These are phyloP conservation scores for Dione juno DNA, from an alignment of 2,888 invertebrate species.

Conservation along the genomic window DNA sequence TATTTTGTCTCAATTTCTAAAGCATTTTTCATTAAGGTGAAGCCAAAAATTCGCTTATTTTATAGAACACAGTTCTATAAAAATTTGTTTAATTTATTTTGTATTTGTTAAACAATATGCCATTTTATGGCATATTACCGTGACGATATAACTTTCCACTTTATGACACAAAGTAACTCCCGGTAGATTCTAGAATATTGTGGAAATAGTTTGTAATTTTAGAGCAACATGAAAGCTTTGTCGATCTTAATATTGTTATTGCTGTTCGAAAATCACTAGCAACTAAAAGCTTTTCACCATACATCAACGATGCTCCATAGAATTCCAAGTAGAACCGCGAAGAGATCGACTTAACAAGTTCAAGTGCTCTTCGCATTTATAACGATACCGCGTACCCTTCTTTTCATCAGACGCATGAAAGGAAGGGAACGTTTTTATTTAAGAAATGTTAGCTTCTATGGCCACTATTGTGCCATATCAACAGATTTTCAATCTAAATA, in stretches of 20 bases:
- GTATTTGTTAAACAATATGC: no score
- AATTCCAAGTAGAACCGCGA: conserved; percentile 60
- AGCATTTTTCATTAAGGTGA: conserved; percentile 67
- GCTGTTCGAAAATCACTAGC: conserved; percentile 71
- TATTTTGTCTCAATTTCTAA: conserved; percentile 72
- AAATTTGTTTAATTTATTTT: not conserved
- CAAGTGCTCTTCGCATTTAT: conserved; percentile 55
- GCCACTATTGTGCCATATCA: conserved; percentile 70
- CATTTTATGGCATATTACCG: not conserved
- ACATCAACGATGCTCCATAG: conserved; percentile 79
- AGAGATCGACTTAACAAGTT: conserved; percentile 53
- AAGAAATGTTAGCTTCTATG: conserved; percentile 62
- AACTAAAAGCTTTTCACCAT: conserved; percentile 72
- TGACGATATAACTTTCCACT: conserved; percentile 10
- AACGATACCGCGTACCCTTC: conserved; percentile 48
- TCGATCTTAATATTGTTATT: conserved; percentile 67
- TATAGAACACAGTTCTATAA: conserved; percentile 57
- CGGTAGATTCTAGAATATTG: not conserved
- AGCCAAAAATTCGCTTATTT: conserved; percentile 70
- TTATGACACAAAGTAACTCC: conserved; percentile 13
- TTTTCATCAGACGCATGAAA: conserved; percentile 48
- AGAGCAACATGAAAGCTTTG: conserved; percentile 40
- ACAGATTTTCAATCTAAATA: conserved; percentile 76
- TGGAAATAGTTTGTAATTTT: conserved; percentile 17
- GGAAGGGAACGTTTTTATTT: conserved; percentile 53